phyloP scores from a whole-genome alignment of 2,113 vertebrate genomes.

The Grantiella picta region DNA sequence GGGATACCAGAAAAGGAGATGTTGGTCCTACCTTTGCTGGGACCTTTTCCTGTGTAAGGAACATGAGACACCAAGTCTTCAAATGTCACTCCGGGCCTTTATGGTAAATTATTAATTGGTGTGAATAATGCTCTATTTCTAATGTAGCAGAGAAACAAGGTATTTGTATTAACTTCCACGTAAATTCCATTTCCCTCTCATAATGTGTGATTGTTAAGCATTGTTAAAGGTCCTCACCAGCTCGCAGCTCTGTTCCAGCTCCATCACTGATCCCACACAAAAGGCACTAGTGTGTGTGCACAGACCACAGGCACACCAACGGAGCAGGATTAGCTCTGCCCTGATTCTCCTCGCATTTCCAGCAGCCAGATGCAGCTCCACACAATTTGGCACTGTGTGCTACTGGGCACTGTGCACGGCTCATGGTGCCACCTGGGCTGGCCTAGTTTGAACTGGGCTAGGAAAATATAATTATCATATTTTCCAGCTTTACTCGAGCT shows the following conservation, averaged over 20 bases:
- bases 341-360: neutral
- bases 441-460: neutral
- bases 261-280: neutral
- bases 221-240: neutral
- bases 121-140: neutral
- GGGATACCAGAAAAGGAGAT: neutral
- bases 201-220: fast-evolving
- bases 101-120: neutral
- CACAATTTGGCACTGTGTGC: fast-evolving
- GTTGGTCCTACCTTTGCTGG: neutral
- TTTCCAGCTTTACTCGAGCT: constrained; percentile 24
- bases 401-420: neutral
- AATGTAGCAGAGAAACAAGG: neutral
- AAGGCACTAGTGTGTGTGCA: neutral
- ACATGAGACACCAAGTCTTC: fast-evolving
- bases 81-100: neutral
- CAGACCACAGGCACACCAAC: fast-evolving
- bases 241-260: neutral
- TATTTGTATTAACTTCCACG: neutral
- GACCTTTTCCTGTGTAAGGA: neutral
- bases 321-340: neutral
- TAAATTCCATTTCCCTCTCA: neutral
- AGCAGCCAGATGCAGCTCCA: neutral
- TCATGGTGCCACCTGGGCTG: neutral
- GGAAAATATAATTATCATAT: constrained; percentile 27